Percentiles rank a stretch among this genome's conserved stretches.
Evolutionary conservation across 1,140 invertebrate species (phyloP).

Genomic region (Hirudo medicinalis): DNA sequence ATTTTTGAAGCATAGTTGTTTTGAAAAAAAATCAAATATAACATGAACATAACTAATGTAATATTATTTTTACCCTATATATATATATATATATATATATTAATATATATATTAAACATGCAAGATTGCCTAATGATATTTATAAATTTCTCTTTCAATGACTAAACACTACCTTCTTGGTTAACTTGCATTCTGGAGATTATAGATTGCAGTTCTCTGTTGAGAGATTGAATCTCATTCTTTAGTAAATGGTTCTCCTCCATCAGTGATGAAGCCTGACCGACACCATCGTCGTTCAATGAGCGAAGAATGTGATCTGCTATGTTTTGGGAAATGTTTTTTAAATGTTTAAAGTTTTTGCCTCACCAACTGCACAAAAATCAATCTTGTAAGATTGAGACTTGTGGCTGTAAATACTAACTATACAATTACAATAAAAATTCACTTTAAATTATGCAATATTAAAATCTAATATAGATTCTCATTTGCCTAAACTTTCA

Average conservation of each 20-base stretch:
- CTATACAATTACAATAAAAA: background rate
- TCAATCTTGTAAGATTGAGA: background rate
- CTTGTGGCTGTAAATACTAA: background rate
- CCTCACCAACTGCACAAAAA: no score
- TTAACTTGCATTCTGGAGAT: slow-evolving; percentile 45
- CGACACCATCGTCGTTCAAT: background rate
- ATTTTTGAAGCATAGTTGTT: no score
- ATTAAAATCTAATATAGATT: no score
- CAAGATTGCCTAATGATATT: background rate
- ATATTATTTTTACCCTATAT: background rate
- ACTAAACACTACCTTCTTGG: slow-evolving; percentile 41
- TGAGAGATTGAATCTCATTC: slow-evolving; percentile 48
- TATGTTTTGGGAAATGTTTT: background rate
- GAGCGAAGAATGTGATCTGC: background rate
- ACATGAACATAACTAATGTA: background rate
- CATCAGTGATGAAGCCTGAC: slow-evolving; percentile 26
- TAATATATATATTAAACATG: background rate
- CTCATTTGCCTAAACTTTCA: no score
- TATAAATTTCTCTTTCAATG: slow-evolving; percentile 16
- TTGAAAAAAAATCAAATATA: background rate
- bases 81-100: no score
- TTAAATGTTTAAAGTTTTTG: no score
- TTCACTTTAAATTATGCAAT: background rate
- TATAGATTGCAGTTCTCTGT: slow-evolving; percentile 47
- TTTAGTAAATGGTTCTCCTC: slow-evolving; percentile 44